phyloP scores from a whole-genome alignment of 2,113 vertebrate genomes.

The Neomonachus schauinslandi region DNA sequence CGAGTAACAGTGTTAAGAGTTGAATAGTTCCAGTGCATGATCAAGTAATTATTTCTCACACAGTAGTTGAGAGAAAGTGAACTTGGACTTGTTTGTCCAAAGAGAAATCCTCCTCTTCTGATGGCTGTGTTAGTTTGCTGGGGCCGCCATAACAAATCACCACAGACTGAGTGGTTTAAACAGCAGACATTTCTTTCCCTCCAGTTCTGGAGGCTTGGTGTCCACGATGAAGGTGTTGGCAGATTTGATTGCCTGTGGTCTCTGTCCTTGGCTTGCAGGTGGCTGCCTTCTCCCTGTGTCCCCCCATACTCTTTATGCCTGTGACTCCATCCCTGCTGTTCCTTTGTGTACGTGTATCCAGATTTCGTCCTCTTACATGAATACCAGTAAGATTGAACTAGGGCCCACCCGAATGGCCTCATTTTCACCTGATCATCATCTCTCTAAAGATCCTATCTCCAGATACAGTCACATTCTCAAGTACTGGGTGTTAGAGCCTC shows the following conservation, averaged over 20 bases:
- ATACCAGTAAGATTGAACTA: neutral
- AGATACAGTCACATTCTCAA: neutral
- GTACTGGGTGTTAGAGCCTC: neutral
- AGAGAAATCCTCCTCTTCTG: neutral
- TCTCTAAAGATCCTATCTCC: neutral
- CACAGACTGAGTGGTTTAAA: neutral
- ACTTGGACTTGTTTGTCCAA: neutral
- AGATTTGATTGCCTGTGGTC: neutral
- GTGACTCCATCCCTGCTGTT: neutral
- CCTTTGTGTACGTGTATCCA: neutral
- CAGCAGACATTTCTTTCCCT: neutral
- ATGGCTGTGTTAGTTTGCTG: neutral
- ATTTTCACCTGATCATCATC: neutral
- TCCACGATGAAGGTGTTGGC: neutral
- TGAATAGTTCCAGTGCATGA: neutral
- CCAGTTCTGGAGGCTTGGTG: neutral
- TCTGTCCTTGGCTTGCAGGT: neutral
- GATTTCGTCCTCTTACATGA: neutral
- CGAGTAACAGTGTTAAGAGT: neutral
- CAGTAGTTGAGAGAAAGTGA: neutral
- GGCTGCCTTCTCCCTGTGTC: neutral
- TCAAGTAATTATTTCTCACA: neutral
- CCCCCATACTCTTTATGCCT: fast-evolving
- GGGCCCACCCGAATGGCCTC: neutral
- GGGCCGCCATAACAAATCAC: neutral